Evolutionary conservation across 2,888 invertebrate genomes (phyloP).

Genomic region (Pseudococcus longispinus): DNA sequence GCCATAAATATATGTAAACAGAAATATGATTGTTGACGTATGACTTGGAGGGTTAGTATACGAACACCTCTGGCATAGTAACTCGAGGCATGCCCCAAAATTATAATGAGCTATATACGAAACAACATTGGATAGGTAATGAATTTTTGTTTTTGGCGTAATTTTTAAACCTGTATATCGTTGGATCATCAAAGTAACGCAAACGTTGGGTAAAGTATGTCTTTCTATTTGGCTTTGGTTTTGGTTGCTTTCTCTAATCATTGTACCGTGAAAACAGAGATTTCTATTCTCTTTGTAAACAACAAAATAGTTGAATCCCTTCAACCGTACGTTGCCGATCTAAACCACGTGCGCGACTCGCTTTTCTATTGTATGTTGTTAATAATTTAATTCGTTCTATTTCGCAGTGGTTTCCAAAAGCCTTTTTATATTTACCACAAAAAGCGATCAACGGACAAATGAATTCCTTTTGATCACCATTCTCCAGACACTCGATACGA

Average conservation of each 20-base stretch:
- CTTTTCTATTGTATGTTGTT: slow-evolving; percentile 29
- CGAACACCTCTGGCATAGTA: neutral
- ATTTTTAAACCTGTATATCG: neutral
- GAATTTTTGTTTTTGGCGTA: neutral
- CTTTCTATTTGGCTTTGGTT: slow-evolving; percentile 17
- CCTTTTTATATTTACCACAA: slow-evolving; percentile 17
- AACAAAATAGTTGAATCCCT: slow-evolving; percentile 30
- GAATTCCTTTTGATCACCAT: slow-evolving; percentile 17
- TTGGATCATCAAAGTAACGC: slow-evolving; percentile 22
- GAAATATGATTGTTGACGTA: too few relatives aligned
- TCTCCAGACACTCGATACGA: slow-evolving; percentile 11
- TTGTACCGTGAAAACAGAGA: slow-evolving; percentile 33
- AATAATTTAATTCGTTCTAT: slow-evolving; percentile 45
- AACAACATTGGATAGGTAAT: neutral
- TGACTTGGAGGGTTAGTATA: too few relatives aligned
- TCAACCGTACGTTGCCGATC: slow-evolving; percentile 26
- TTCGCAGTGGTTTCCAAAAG: slow-evolving; percentile 25
- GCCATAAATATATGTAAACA: too few relatives aligned
- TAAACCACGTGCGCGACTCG: slow-evolving; percentile 4
- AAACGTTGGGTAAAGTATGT: neutral
- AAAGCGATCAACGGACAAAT: slow-evolving; percentile 34
- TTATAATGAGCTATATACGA: neutral
- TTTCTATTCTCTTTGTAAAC: slow-evolving; percentile 49
- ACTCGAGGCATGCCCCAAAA: neutral
- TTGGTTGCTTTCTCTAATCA: slow-evolving; percentile 25